Base-by-base conservation (phyloP, 2,113 vertebrate species). In the Alaudala cheleensis region DNA sequence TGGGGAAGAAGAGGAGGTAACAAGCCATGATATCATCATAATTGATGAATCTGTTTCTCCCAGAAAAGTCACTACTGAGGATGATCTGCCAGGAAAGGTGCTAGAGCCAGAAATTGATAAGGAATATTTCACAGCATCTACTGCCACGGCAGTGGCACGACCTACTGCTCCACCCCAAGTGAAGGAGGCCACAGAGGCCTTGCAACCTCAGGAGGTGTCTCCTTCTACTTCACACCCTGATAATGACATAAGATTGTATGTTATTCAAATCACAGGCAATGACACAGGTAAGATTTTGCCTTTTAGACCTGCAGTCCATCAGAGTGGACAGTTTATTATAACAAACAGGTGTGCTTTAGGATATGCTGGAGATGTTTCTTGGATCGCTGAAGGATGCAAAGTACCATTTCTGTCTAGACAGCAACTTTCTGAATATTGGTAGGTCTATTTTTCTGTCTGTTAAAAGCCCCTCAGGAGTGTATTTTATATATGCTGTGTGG, bases 221-320 rank as follows among this genome's bases (percentile, higher is more conserved):
- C 94, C 95, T 90, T 95, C 97, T 56, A 95, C 98, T 96, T 93
- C 97, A 95, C 88, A 96, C 57, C 62, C 93, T 76, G 95, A 95
- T 96, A 96, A 96, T 96, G 97, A 98, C 78, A 95, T 98, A 95
- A 98, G 97, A 91, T 51, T 99, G 90, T 98, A 98, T 96, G 81
- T 99, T 89, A 97, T 99, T 97, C 95, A 96, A 95, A 86, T 98
- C 90, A 90, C 97, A 88, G 94, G 98, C 92, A 99, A 99, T 79
- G 97, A 98, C 42, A 98, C 99, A 98, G 99, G 99, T 99, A 99
- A 98, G 98, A 96, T 78, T 97, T 97, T 98, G 64, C 84, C 94
- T 96, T 96, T 95, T 97, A 97, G 96, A 96, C 47, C 54, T 61
- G 5, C 42, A 88, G 87, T 93, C 96, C 95, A 89, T 89, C 74